Conservation (phyloP, 2,888 invertebrate genomes). For the Mythimna pallens region DNA sequence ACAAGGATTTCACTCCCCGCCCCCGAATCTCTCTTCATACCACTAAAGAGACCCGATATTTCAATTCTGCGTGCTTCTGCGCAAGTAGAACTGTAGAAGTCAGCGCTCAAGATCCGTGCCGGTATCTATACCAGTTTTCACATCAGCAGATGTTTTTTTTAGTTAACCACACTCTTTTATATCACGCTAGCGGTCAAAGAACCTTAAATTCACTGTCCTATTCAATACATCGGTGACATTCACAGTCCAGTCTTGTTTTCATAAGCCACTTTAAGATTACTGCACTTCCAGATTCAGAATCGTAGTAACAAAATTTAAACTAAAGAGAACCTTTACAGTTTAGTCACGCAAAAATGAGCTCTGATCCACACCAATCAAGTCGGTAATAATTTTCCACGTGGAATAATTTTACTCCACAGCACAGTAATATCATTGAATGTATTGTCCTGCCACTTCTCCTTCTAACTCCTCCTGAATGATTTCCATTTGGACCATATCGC, state of each 20-base stretch:
- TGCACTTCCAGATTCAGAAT: neutral
- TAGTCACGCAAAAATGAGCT: neutral
- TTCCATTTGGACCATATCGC: slow-evolving; percentile 77
- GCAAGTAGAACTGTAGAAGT: too few relatives aligned
- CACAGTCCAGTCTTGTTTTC: neutral
- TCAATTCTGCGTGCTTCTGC: too few relatives aligned
- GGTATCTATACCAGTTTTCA: neutral
- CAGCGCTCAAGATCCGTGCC: too few relatives aligned
- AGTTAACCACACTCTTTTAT: neutral
- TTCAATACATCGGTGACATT: neutral
- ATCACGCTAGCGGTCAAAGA: neutral
- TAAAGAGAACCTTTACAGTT: neutral
- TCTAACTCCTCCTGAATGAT: slow-evolving; percentile 77
- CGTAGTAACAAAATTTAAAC: slow-evolving; percentile 1
- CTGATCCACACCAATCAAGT: too few relatives aligned
- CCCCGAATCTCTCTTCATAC: too few relatives aligned
- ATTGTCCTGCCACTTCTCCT: slow-evolving; percentile 69
- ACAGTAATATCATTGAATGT: slow-evolving; percentile 58
- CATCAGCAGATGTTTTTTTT: neutral
- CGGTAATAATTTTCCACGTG: neutral
- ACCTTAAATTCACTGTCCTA: neutral
- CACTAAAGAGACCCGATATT: too few relatives aligned
- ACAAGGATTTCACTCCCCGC: too few relatives aligned
- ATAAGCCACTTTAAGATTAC: slow-evolving; percentile 1
- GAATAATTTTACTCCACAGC: slow-evolving; percentile 30